phyloP scores from a whole-genome alignment of 2,113 vertebrate species.

The Petromus typicus region DNA sequence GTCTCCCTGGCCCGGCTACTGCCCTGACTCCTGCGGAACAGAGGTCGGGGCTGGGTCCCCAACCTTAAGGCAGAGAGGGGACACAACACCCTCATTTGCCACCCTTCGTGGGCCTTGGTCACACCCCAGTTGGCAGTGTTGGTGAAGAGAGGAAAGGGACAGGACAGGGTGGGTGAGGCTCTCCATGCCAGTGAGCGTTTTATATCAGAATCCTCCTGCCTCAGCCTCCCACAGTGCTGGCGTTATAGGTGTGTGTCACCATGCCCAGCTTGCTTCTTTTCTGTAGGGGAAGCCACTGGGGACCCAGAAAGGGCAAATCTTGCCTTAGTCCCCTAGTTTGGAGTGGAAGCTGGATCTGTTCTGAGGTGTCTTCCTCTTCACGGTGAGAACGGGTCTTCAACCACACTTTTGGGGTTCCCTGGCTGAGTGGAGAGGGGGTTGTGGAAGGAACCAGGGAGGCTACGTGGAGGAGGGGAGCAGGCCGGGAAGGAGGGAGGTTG shows the following conservation, averaged over 20 bases:
- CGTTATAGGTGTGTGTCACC: not conserved
- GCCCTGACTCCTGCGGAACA: constrained; percentile 13
- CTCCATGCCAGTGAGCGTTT: not conserved
- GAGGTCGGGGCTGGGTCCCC: not conserved
- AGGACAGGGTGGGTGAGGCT: not conserved
- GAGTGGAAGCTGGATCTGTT: not conserved
- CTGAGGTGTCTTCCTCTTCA: not conserved
- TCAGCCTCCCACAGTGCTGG: not conserved
- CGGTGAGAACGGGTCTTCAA: not conserved
- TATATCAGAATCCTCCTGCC: not conserved
- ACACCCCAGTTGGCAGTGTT: not conserved
- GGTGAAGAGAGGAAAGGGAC: not conserved
- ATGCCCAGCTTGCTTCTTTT: not conserved
- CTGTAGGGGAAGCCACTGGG: not conserved
- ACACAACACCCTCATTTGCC: not conserved
- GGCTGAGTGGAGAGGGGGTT: not conserved
- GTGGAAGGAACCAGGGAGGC: not conserved
- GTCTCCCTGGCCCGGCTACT: not conserved
- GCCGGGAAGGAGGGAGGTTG: too few relatives aligned
- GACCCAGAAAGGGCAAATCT: not conserved
- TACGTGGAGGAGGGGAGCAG: constrained; percentile 20
- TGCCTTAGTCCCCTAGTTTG: not conserved
- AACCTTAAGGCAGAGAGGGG: not conserved
- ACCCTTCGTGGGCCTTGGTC: not conserved
- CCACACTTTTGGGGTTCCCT: not conserved